phyloP scores from a whole-genome alignment of 2,797 vertebrate species.

The Tragopan temminckii region DNA sequence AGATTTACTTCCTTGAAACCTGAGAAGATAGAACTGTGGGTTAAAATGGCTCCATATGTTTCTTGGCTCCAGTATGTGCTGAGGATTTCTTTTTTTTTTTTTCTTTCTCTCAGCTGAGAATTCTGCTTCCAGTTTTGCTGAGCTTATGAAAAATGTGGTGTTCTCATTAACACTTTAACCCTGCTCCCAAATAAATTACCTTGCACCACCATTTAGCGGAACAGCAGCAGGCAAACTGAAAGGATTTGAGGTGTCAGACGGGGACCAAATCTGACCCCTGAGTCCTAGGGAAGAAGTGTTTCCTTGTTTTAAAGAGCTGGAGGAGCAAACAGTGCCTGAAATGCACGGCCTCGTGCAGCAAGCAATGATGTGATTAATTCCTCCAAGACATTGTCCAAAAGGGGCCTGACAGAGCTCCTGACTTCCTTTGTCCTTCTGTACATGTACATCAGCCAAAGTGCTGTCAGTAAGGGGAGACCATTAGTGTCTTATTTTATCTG shows the following conservation, averaged over 20 bases:
- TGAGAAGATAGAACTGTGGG: conserved; percentile 12
- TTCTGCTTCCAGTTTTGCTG: conserved; percentile 20
- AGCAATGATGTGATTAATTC: background rate
- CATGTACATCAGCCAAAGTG: background rate
- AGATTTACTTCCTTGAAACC: conserved; percentile 55
- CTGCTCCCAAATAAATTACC: conserved; percentile 60
- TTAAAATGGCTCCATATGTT: conserved; percentile 47
- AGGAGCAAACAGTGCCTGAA: background rate
- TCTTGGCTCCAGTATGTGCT: conserved; percentile 33
- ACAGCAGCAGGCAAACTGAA: conserved; percentile 54
- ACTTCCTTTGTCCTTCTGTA: background rate
- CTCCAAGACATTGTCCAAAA: background rate
- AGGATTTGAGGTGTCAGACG: conserved; percentile 21
- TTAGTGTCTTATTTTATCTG: background rate
- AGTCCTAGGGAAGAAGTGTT: conserved; percentile 8
- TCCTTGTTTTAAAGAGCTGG: background rate
- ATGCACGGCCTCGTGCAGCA: background rate
- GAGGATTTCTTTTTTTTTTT: conserved; percentile 1
- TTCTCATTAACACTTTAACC: conserved; percentile 61
- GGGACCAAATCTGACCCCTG: conserved; percentile 1
- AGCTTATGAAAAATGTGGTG: conserved; percentile 45
- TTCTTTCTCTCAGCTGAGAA: conserved; percentile 57
- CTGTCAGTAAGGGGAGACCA: background rate
- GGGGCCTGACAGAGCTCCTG: background rate
- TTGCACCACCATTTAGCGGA: conserved; percentile 10